A percentile compares a stretch with the other conserved stretches of the same genome.
phyloP scores from a whole-genome alignment of 1,140 invertebrate species.

The Platyura marginata region DNA sequence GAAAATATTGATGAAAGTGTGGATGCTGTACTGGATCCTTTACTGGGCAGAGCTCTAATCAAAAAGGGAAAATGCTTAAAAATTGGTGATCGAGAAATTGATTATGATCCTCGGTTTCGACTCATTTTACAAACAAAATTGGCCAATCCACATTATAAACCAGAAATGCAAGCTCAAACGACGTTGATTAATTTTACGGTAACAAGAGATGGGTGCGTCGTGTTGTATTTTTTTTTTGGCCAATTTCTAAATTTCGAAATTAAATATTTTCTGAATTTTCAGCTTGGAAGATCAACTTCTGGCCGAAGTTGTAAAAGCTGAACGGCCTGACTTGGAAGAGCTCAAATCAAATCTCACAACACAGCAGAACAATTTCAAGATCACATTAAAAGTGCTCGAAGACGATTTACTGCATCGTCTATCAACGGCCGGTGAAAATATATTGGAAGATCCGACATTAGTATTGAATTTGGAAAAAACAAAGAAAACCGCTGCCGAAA shows the following conservation, averaged over 20 bases:
- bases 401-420: conserved; percentile 72
- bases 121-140: conserved; percentile 85
- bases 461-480: conserved; percentile 88
- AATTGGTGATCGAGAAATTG: conserved; percentile 82
- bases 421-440: conserved; percentile 76
- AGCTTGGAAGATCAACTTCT: conserved; percentile 80
- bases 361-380: conserved; percentile 91
- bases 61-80: conserved; percentile 58
- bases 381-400: conserved; percentile 75
- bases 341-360: conserved; percentile 58
- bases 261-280: conserved; percentile 2
- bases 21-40: conserved; percentile 76
- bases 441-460: conserved; percentile 73
- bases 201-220: conserved; percentile 54
- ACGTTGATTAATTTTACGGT: conserved; percentile 93
- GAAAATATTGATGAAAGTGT: conserved; percentile 82
- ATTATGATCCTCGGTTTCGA: conserved; percentile 65
- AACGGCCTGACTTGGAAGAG: conserved; percentile 77
- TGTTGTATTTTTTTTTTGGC: background rate
- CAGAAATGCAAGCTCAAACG: conserved; percentile 91
- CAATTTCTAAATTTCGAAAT: background rate
- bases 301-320: conserved; percentile 83
- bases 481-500: conserved; percentile 80
- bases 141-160: conserved; percentile 89
- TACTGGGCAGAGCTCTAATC: conserved; percentile 75